Conservation (phyloP, 2,888 invertebrate genomes). For the Andrena praecox region DNA sequence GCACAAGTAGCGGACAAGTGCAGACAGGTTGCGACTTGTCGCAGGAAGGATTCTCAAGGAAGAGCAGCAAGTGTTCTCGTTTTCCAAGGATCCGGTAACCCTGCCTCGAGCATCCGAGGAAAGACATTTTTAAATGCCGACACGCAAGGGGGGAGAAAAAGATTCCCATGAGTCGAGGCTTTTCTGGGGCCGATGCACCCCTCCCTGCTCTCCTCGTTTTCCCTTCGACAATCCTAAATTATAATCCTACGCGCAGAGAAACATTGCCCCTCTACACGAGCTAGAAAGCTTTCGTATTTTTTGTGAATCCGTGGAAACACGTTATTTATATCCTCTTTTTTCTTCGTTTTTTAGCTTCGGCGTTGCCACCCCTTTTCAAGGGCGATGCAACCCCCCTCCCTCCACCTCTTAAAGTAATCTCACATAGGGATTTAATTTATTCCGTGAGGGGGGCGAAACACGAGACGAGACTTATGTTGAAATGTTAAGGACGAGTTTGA, state of each 20-base stretch:
- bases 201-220: neutral
- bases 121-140: constrained; percentile 40
- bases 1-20: constrained; percentile 55
- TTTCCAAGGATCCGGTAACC: constrained; percentile 31
- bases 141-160: constrained; percentile 17
- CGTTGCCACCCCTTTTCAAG: constrained; percentile 7
- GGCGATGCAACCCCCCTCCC: neutral
- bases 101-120: constrained; percentile 34
- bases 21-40: constrained; percentile 41
- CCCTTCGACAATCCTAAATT: constrained; percentile 33
- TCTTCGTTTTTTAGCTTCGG: neutral
- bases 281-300: constrained; percentile 13
- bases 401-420: neutral
- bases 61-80: constrained; percentile 52
- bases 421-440: constrained; percentile 37
- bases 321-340: constrained; percentile 33
- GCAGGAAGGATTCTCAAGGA: constrained; percentile 40
- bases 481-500: neutral
- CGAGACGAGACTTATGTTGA: neutral
- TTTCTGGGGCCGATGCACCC: constrained; percentile 25
- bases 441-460: neutral
- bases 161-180: constrained; percentile 27
- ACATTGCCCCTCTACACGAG: neutral
- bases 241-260: constrained; percentile 12
- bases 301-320: constrained; percentile 5